Conservation (phyloP, 1,140 invertebrate species). For the Sycophila sp. region DNA sequence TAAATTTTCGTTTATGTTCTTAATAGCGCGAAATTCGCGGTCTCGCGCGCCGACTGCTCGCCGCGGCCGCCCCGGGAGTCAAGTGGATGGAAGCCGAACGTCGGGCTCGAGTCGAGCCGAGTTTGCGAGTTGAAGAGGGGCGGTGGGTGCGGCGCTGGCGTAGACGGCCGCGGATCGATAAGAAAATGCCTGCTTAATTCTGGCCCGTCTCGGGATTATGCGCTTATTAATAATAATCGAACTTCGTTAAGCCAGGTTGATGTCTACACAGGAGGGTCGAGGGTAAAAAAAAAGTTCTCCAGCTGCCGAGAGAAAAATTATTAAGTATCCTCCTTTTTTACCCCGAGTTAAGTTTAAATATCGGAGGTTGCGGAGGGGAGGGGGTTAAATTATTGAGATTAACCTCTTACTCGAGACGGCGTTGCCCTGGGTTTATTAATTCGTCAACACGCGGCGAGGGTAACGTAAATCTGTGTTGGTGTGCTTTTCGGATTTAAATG, state of each 20-base stretch:
- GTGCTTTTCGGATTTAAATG: too few relatives aligned
- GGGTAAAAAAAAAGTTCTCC: too few relatives aligned
- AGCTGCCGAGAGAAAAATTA: too few relatives aligned
- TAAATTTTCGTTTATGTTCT: constrained; percentile 30
- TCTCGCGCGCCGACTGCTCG: neutral
- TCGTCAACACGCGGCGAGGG: too few relatives aligned
- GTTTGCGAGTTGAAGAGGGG: constrained; percentile 27
- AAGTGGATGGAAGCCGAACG: constrained; percentile 6
- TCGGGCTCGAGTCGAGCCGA: neutral
- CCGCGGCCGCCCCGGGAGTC: neutral
- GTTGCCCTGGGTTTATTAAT: too few relatives aligned
- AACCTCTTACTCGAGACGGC: too few relatives aligned
- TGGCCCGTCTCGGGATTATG: constrained; percentile 21
- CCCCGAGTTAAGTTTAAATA: too few relatives aligned
- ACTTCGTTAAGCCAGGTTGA: constrained; percentile 6
- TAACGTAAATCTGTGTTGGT: too few relatives aligned
- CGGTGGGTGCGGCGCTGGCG: neutral
- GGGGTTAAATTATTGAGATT: too few relatives aligned
- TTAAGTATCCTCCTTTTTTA: too few relatives aligned
- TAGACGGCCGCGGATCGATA: constrained; percentile 22
- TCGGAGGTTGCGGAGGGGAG: too few relatives aligned
- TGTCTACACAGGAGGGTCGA: too few relatives aligned
- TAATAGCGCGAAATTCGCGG: constrained; percentile 28
- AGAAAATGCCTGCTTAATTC: constrained; percentile 26
- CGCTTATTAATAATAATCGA: constrained; percentile 37